phyloP scores from a whole-genome alignment of 2,888 invertebrate genomes.

The Sympetrum striolatum region DNA sequence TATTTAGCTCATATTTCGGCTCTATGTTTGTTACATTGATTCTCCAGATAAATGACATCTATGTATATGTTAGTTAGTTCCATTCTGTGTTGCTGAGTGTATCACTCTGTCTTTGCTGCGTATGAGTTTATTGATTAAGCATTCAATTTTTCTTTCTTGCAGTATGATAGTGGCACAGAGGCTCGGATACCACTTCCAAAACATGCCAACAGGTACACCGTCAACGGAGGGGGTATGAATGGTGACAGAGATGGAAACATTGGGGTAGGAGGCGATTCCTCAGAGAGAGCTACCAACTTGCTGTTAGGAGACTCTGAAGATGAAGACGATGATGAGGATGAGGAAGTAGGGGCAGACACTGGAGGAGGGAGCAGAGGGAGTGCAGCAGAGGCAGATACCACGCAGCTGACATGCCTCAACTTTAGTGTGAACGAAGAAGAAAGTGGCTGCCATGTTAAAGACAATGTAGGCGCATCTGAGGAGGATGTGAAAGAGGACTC shows the following conservation, averaged over 20 bases:
- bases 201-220: constrained; percentile 29
- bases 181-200: constrained; percentile 33
- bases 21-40: no score
- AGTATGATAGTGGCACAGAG: constrained; percentile 30
- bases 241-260: background rate
- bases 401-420: constrained; percentile 1
- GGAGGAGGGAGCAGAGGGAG: background rate
- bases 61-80: no score
- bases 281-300: constrained; percentile 16
- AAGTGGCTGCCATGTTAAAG: background rate
- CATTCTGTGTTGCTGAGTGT: no score
- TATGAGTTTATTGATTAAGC: background rate
- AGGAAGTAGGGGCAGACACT: background rate
- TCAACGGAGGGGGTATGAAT: background rate
- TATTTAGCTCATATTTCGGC: no score
- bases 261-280: background rate
- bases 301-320: constrained; percentile 20
- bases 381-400: background rate
- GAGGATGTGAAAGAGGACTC: constrained; percentile 12
- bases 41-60: no score
- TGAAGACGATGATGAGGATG: constrained; percentile 5
- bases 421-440: constrained; percentile 11
- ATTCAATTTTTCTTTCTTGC: background rate
- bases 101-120: no score
- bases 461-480: background rate